Conservation (phyloP, 2,888 invertebrate species). For the Keiferia lycopersicella region DNA sequence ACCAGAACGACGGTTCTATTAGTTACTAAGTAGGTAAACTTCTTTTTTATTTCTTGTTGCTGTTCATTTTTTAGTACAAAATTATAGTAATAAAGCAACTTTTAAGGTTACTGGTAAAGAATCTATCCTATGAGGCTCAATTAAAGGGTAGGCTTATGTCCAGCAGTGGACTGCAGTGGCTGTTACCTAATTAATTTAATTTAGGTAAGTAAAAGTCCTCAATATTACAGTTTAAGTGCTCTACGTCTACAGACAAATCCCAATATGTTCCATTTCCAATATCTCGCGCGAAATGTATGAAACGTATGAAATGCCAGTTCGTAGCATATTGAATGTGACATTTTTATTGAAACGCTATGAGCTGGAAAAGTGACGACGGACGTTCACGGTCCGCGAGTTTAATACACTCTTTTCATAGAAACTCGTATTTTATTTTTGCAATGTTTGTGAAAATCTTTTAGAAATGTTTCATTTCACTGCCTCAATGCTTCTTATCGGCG, state of each 20-base stretch:
- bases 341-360: constrained; percentile 56
- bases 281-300: constrained; percentile 29
- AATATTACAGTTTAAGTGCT: neutral
- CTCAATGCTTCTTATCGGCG: neutral
- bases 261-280: constrained; percentile 18
- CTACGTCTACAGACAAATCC: neutral
- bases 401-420: constrained; percentile 5
- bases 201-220: too few species aligned
- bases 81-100: too few species aligned
- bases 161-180: too few species aligned
- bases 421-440: constrained; percentile 1
- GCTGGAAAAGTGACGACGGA: constrained; percentile 37
- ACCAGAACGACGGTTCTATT: neutral
- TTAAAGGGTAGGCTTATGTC: too few species aligned
- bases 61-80: too few species aligned
- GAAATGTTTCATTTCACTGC: neutral
- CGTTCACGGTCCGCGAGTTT: constrained; percentile 1
- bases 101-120: too few species aligned
- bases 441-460: neutral
- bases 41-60: too few species aligned
- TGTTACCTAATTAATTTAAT: too few species aligned
- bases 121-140: too few species aligned
- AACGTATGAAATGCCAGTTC: constrained; percentile 42
- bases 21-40: too few species aligned
- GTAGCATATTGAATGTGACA: constrained; percentile 58